Percentiles rank a stretch among this genome's conserved stretches.
These are phyloP conservation scores for Actinernus sp. DNA, from an alignment of 92 coral and sea anemone genomes.

Conservation along the genomic window DNA sequence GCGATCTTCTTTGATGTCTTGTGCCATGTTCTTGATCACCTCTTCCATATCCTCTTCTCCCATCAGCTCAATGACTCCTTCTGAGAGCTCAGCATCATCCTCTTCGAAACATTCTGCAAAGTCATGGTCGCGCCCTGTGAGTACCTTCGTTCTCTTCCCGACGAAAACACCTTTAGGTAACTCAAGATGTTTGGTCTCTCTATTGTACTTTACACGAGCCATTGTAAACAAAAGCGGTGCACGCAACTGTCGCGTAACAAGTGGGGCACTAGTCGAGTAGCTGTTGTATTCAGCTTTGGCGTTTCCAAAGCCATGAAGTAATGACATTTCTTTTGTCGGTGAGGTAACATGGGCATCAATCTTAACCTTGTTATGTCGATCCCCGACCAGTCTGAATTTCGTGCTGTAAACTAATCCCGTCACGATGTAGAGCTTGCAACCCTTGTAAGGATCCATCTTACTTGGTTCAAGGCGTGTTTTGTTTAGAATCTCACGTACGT, in stretches of 20 bases:
- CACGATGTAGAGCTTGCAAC: conserved; percentile 13
- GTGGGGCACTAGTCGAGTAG: background rate
- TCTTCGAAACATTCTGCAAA: too few relatives aligned
- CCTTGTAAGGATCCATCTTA: conserved; percentile 10
- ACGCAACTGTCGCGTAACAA: conserved; percentile 19
- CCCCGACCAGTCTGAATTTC: conserved; percentile 20
- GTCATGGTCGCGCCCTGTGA: too few relatives aligned
- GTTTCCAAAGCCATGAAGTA: background rate
- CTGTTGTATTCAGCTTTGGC: background rate
- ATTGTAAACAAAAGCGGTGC: conserved; percentile 37
- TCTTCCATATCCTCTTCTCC: too few relatives aligned
- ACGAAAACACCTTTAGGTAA: conserved; percentile 28
- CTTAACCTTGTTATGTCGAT: conserved; percentile 13
- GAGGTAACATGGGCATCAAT: background rate
- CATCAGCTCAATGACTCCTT: too few relatives aligned
- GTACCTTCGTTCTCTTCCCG: conserved; percentile 14
- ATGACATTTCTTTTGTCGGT: background rate
- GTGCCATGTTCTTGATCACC: too few relatives aligned
- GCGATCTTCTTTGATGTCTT: too few relatives aligned
- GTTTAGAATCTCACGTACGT: conserved; percentile 15
- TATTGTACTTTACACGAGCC: conserved; percentile 28
- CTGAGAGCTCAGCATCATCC: too few relatives aligned
- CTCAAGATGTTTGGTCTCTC: background rate
- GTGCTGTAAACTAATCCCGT: conserved; percentile 27
- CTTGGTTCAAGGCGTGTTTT: conserved; percentile 9